Evolutionary conservation across 2,113 vertebrate species (phyloP).

Genomic region (Elaphurus davidianus): DNA sequence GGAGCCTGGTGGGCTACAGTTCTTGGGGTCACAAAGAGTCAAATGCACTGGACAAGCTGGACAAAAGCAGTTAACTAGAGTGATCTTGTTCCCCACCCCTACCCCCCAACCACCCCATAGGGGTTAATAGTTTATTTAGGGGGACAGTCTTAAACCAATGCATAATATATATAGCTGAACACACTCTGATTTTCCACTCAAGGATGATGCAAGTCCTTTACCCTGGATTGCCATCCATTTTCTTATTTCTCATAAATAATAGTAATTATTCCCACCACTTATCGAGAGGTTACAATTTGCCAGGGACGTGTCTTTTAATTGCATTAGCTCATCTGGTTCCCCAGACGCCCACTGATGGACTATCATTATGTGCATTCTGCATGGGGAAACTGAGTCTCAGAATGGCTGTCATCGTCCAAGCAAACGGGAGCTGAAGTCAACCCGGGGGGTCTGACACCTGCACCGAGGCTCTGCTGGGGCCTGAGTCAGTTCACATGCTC

Average conservation of each 20-base stretch:
- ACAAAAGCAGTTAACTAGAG: neutral
- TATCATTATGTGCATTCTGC: rapidly evolving
- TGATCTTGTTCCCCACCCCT: rapidly evolving
- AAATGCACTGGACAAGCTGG: neutral
- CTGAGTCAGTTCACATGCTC: rapidly evolving
- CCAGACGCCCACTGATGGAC: rapidly evolving
- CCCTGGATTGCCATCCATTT: neutral
- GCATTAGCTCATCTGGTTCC: neutral
- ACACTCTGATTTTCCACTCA: neutral
- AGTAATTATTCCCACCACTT: neutral
- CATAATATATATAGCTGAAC: neutral
- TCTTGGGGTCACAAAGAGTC: neutral
- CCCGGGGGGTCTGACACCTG: rapidly evolving
- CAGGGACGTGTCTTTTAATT: neutral
- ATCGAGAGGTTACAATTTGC: neutral
- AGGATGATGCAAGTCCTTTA: neutral
- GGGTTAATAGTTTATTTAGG: neutral
- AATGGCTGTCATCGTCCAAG: too few relatives aligned
- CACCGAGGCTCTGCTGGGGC: rapidly evolving
- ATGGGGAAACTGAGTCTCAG: neutral
- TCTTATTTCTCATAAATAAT: neutral
- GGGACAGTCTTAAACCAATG: neutral
- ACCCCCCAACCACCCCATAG: neutral
- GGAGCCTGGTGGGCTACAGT: neutral
- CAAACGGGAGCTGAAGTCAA: neutral